Base-by-base conservation (phyloP, 2,797 vertebrate species). In the Poecilia gillii region DNA sequence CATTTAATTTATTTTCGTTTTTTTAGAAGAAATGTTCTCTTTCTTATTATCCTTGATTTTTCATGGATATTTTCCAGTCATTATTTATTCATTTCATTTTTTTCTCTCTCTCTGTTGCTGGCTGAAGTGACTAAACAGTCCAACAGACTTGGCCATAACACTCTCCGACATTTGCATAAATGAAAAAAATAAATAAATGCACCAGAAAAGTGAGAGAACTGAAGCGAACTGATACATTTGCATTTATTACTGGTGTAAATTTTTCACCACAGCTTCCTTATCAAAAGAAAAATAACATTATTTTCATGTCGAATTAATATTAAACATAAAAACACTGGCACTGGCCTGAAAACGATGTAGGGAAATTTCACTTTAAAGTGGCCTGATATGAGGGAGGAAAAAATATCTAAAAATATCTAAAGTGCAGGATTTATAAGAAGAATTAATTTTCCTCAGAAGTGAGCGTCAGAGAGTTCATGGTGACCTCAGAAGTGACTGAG, bases 141-240 rank as follows among this genome's bases (percentile, higher is more conserved):
- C 62, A 75, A 68, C 82, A 88, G 74, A 85, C 78, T 36, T 28
- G 66, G 13, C 18, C 79, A 73, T 66, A 85, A 85, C 85, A 83
- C 79, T 73, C 59, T 81, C n/a, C 53, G 72, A 78, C 64, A 87
- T 90, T 89, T 88, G 53, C 84, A 89, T 89, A 80, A 78, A 77
- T 78, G 85, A 78, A 78, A 77, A 87, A 85, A 46, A 46, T 16
- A 16, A 47, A 23, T 6, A 20, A 49, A 81, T 75, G 39, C 76
- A 86, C 23, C 72, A 77, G 78, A 75, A 71, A 84, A 41, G 73
- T 78, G 62, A 84, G 72, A 18, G 59, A 45, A 84, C 45, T 74
- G 71, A 53, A 83, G 72, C 53, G 11, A 73, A 47, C 36, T 88
- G 79, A 80, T 82, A 81, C 59, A 88, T 88, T 89, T 81, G 18